A percentile compares a stretch with the other conserved stretches of the same genome.
phyloP scores from a whole-genome alignment of 1,140 invertebrate species.

The Diachasma alloeum region DNA sequence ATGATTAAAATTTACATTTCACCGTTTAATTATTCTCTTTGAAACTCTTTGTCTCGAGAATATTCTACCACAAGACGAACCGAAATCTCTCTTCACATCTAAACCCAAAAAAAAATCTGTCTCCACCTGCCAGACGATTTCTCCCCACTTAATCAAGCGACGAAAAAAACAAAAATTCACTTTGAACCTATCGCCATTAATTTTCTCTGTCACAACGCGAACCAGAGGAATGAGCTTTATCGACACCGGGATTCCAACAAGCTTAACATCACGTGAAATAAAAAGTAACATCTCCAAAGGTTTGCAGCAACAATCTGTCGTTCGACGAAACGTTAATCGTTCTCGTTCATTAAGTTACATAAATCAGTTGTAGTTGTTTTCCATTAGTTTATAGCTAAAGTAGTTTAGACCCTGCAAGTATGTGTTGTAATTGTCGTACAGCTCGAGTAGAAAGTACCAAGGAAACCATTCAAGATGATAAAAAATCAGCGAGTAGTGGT shows the following conservation, averaged over 20 bases:
- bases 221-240: slow-evolving; percentile 25
- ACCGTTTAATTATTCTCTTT: too few relatives aligned
- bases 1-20: too few relatives aligned
- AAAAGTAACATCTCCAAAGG: not conserved
- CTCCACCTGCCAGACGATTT: not conserved
- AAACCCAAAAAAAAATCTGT: not conserved
- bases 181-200: not conserved
- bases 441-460: slow-evolving; percentile 49
- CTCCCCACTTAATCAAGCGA: not conserved
- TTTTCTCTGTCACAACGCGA: slow-evolving; percentile 18
- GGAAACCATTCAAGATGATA: slow-evolving; percentile 36
- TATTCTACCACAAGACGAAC: too few relatives aligned
- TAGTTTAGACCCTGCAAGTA: slow-evolving; percentile 14
- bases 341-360: not conserved
- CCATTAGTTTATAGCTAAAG: not conserved
- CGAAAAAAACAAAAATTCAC: not conserved
- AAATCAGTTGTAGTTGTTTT: slow-evolving; percentile 1
- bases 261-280: slow-evolving; percentile 12
- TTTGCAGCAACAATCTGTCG: slow-evolving; percentile 1
- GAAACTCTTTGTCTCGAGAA: too few relatives aligned
- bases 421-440: slow-evolving; percentile 47
- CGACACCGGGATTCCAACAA: not conserved
- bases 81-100: not conserved
- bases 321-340: not conserved
- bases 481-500: slow-evolving; percentile 40